A percentile compares a stretch with the other conserved stretches of the same genome.
phyloP scores from a whole-genome alignment of 1,140 invertebrate genomes.

The Oedothorax gibbosus region DNA sequence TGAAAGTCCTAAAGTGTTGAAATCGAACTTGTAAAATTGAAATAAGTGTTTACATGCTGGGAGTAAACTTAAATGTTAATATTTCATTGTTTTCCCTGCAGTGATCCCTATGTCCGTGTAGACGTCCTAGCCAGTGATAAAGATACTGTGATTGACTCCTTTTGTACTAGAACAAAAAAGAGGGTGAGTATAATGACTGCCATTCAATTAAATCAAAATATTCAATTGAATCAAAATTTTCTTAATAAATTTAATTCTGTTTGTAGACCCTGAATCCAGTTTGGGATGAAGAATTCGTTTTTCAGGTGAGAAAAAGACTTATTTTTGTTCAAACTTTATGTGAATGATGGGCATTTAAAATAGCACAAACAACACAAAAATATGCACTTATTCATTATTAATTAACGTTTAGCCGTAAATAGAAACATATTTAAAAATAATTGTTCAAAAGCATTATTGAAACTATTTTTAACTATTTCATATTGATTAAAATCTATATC shows the following conservation, averaged over 20 bases:
- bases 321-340: not conserved
- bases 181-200: constrained; percentile 75
- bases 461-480: too few species aligned
- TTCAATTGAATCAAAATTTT: not conserved
- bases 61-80: too few species aligned
- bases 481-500: too few species aligned
- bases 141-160: constrained; percentile 88
- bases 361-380: too few species aligned
- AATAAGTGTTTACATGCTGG: too few species aligned
- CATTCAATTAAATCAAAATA: not conserved
- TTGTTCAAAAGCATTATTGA: too few species aligned
- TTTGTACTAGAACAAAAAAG: constrained; percentile 96
- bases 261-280: constrained; percentile 89
- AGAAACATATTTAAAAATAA: too few species aligned
- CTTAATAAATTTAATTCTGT: constrained; percentile 11
- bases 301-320: constrained; percentile 77
- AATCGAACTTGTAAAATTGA: too few species aligned
- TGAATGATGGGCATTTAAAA: not conserved
- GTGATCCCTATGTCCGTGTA: constrained; percentile 96
- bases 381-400: too few species aligned
- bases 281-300: constrained; percentile 97
- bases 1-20: too few species aligned
- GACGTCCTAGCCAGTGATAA: constrained; percentile 79
- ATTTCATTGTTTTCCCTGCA: constrained; percentile 69
- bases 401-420: too few species aligned